Evolutionary conservation across 1,140 invertebrate species (phyloP), one percentile per base, ranked within the genome.

Genomic region (Drosophila triauraria): DNA sequence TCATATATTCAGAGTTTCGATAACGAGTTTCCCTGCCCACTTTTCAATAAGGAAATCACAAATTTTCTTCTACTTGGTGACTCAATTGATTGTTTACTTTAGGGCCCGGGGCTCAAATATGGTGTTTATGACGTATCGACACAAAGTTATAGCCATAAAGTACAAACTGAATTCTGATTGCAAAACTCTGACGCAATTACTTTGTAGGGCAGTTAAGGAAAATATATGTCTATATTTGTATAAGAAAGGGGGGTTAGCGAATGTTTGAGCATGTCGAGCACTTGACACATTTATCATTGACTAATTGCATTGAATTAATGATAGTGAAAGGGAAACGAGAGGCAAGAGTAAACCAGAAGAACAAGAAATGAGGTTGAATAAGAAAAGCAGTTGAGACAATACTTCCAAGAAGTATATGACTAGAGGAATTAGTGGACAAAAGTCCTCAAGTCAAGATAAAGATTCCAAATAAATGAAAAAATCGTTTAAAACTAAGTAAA

Each of bases 121-220:
- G 62, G n/a, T 72, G 32, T 75, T 76, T 67, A 76, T 76, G 74
- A 76, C 74, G 74, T 76, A 76, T 76, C 71, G 53, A 56, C 38
- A 63, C 46, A 40, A 53, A 64, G 44, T 57, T 42, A 51, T 46
- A 13, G 13, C 54, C 74, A 72, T 71, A 59, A 72, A 72, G 9
- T 72, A 71, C 46, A 72, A 60, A 72, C 69, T 60, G 53, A 53
- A 53, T 75, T 76, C 51, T 50, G 61, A 76, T 76, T 59, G 74
- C 72, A 53, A 76, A 76, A 76, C 35, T 42, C 65, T 76, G 53
- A 76, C 74, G 74, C 61, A 76, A 76, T 43, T 43, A 40, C 50
- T 44, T 43, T 64, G 53, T 13, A 42, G 27, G 25, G 20, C 7
- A 25, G 40, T 42, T 27, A 10, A 20, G 35, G 17, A 32, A 47